Conservation (phyloP, 2,797 vertebrate species). For the Microhierax caerulescens region DNA sequence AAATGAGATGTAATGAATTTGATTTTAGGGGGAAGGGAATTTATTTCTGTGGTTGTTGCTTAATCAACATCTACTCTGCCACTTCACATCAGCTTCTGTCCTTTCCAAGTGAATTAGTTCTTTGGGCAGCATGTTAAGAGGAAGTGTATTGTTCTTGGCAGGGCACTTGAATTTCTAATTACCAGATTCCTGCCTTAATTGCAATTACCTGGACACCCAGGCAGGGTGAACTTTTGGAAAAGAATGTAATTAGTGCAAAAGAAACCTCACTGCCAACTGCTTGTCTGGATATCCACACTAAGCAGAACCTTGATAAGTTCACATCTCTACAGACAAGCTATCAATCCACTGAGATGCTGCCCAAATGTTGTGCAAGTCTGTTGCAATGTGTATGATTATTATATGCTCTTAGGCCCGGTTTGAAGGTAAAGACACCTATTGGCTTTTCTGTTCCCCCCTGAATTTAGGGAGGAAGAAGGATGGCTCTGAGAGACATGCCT, state of each 20-base stretch:
- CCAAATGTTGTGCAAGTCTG: background rate
- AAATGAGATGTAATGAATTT: conserved; percentile 28
- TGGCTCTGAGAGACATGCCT: background rate
- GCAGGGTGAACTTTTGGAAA: conserved; percentile 80
- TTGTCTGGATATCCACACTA: conserved; percentile 59
- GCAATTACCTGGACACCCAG: conserved; percentile 83
- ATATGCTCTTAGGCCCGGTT: background rate
- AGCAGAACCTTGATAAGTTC: conserved; percentile 61
- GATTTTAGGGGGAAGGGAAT: conserved; percentile 37
- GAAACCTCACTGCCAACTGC: conserved; percentile 71
- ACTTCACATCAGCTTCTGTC: conserved; percentile 70
- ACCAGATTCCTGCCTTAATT: conserved; percentile 82
- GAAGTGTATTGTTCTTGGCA: conserved; percentile 81
- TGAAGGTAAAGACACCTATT: background rate
- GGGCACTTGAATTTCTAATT: conserved; percentile 81
- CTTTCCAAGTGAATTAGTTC: conserved; percentile 75
- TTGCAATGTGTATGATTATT: background rate
- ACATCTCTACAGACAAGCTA: conserved; percentile 35
- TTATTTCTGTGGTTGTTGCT: conserved; percentile 57
- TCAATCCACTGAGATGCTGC: conserved; percentile 8
- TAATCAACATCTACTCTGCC: conserved; percentile 67
- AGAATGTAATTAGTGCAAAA: conserved; percentile 79
- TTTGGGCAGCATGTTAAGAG: conserved; percentile 73
- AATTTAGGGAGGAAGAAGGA: background rate
- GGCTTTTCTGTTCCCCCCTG: background rate